A percentile compares a stretch with the other conserved stretches of the same genome.
These are phyloP conservation scores for Geodia barretti DNA, from an alignment of 37 sponge, comb jelly and placozoan species.

Conservation along the genomic window DNA sequence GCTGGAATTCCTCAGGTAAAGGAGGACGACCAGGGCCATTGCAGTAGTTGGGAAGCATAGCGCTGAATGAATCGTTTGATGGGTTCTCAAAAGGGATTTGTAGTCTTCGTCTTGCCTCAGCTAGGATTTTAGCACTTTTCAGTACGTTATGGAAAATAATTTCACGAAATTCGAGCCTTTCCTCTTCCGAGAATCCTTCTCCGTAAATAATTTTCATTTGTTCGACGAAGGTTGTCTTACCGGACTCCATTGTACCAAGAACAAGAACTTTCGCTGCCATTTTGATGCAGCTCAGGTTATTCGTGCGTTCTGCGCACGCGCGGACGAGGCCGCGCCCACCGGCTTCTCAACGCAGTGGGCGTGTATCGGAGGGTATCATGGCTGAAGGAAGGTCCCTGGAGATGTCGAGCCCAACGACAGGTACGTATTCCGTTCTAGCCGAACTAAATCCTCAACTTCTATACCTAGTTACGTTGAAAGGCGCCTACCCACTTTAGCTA, in stretches of 20 bases:
- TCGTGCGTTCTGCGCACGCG: too few species aligned
- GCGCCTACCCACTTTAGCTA: too few species aligned
- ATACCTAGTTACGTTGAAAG: too few species aligned
- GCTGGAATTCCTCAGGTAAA: constrained; percentile 71
- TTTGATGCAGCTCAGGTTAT: too few species aligned
- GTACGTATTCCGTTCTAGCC: too few species aligned
- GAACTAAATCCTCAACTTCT: too few species aligned
- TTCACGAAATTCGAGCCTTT: constrained; percentile 69
- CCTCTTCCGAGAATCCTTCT: constrained; percentile 74
- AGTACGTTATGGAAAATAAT: constrained; percentile 90
- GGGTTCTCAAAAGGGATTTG: constrained; percentile 66
- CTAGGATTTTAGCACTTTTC: constrained; percentile 79
- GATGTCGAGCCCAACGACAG: too few species aligned
- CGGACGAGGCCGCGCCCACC: too few species aligned
- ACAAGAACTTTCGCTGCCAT: constrained; percentile 96
- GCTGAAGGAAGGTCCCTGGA: too few species aligned
- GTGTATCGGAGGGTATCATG: too few species aligned
- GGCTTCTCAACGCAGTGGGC: too few species aligned
- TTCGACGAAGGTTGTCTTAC: constrained; percentile 96
- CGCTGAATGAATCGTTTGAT: constrained; percentile 49
- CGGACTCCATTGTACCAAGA: constrained; percentile 96
- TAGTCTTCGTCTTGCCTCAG: constrained; percentile 65
- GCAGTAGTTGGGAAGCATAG: constrained; percentile 38
- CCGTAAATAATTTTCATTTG: constrained; percentile 99
- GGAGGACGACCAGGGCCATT: constrained; percentile 45